These are phyloP conservation scores for Holothuria glaberrima DNA, from an alignment of 35 echinoderm and acorn worm genomes.

Conservation along the genomic window DNA sequence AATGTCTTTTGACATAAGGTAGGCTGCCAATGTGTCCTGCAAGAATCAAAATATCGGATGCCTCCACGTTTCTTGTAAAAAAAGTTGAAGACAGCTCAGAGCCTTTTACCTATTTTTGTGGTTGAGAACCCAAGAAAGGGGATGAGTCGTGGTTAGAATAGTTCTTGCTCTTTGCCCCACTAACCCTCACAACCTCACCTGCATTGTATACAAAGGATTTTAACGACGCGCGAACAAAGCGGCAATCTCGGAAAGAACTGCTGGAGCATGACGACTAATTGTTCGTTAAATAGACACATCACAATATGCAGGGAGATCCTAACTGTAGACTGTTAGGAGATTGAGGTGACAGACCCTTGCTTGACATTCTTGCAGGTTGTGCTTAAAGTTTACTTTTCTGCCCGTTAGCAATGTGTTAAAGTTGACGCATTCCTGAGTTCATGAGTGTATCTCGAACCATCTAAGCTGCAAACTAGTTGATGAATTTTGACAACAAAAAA, in stretches of 20 bases:
- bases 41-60: too few relatives aligned
- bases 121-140: too few relatives aligned
- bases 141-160: too few relatives aligned
- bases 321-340: background rate
- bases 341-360: background rate
- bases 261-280: constrained; percentile 10
- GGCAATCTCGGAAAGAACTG: background rate
- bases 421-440: background rate
- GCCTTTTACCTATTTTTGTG: too few relatives aligned
- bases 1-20: too few relatives aligned
- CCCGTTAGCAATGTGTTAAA: constrained; percentile 23
- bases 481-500: too few relatives aligned
- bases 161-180: background rate
- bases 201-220: background rate
- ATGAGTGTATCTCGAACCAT: too few relatives aligned
- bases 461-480: too few relatives aligned
- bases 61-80: too few relatives aligned
- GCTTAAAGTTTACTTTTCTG: constrained; percentile 3
- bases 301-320: too few relatives aligned
- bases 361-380: background rate
- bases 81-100: too few relatives aligned
- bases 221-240: background rate
- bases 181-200: constrained; percentile 13
- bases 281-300: background rate
- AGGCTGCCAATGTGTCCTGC: too few relatives aligned